These are phyloP conservation scores for Aplochiton taeniatus DNA, from an alignment of 2,797 vertebrate species.

Conservation along the genomic window DNA sequence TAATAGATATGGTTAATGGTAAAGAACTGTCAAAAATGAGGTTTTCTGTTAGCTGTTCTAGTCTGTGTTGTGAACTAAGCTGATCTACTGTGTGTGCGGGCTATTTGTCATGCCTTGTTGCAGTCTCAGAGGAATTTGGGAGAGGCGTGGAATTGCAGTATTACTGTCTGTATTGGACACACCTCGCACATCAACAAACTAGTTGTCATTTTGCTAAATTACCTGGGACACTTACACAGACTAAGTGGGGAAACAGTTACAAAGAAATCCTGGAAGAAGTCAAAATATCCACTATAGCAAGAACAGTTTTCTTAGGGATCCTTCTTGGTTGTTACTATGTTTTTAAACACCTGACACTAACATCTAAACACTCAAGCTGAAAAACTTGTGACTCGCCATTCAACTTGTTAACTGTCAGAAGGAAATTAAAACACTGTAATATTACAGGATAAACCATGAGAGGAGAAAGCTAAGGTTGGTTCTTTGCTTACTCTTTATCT, in stretches of 20 bases:
- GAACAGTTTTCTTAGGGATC: constrained; percentile 41
- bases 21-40: not conserved
- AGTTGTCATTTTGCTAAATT: constrained; percentile 15
- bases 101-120: not conserved
- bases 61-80: not conserved
- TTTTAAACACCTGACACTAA: constrained; percentile 49
- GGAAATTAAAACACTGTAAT: constrained; percentile 38
- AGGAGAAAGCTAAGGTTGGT: constrained; percentile 26
- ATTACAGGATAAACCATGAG: constrained; percentile 34
- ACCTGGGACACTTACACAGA: constrained; percentile 17
- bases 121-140: not conserved
- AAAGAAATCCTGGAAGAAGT: constrained; percentile 8
- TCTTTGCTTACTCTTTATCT: constrained; percentile 20
- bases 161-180: not conserved
- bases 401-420: constrained; percentile 43
- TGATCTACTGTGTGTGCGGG: not conserved
- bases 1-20: too few relatives aligned
- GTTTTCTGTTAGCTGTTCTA: not conserved
- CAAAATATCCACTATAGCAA: constrained; percentile 39
- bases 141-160: not conserved
- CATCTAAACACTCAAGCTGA: constrained; percentile 41
- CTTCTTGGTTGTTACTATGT: constrained; percentile 30
- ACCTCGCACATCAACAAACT: not conserved
- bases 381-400: constrained; percentile 35
- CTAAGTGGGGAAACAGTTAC: constrained; percentile 18